These are phyloP conservation scores for Ecliptopera silaceata DNA, from an alignment of 2,888 invertebrate species.

Conservation along the genomic window DNA sequence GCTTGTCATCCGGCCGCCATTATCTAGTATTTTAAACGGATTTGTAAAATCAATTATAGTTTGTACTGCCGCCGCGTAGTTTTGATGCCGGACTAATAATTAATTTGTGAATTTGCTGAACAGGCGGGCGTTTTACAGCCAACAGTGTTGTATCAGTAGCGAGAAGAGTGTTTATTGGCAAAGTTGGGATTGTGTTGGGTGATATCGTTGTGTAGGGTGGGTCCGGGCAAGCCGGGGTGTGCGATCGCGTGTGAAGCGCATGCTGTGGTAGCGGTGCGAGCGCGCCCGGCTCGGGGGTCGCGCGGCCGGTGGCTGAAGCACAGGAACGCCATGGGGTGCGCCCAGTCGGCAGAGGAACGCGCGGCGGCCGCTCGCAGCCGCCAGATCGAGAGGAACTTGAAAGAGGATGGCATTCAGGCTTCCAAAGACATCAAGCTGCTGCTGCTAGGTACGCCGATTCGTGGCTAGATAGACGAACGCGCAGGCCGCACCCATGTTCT, in stretches of 20 bases:
- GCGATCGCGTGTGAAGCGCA: slow-evolving; percentile 76
- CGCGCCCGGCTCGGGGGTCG: slow-evolving; percentile 83
- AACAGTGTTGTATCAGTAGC: slow-evolving; percentile 51
- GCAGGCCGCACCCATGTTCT: slow-evolving; percentile 72
- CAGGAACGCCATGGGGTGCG: slow-evolving; percentile 95
- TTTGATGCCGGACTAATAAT: slow-evolving; percentile 58
- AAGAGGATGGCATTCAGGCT: slow-evolving; percentile 99
- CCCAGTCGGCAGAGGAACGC: slow-evolving; percentile 99
- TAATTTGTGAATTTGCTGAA: slow-evolving; percentile 49
- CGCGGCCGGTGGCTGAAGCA: slow-evolving; percentile 79
- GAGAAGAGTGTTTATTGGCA: slow-evolving; percentile 65
- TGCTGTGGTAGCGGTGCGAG: slow-evolving; percentile 84
- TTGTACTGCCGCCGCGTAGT: slow-evolving; percentile 67
- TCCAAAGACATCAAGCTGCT: slow-evolving; percentile 99
- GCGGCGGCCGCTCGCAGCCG: slow-evolving; percentile 98
- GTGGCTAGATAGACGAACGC: slow-evolving; percentile 35
- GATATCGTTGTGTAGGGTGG: slow-evolving; percentile 75
- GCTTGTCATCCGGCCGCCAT: slow-evolving; percentile 85
- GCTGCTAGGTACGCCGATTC: slow-evolving; percentile 91
- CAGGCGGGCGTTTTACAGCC: slow-evolving; percentile 43
- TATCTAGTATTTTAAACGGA: slow-evolving; percentile 83
- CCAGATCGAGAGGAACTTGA: slow-evolving; percentile 98
- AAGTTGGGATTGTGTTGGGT: slow-evolving; percentile 76
- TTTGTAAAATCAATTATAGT: slow-evolving; percentile 79
- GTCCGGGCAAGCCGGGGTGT: slow-evolving; percentile 73